Evolutionary conservation across 2,113 vertebrate genomes (phyloP).

Genomic region (Zingel zingel): DNA sequence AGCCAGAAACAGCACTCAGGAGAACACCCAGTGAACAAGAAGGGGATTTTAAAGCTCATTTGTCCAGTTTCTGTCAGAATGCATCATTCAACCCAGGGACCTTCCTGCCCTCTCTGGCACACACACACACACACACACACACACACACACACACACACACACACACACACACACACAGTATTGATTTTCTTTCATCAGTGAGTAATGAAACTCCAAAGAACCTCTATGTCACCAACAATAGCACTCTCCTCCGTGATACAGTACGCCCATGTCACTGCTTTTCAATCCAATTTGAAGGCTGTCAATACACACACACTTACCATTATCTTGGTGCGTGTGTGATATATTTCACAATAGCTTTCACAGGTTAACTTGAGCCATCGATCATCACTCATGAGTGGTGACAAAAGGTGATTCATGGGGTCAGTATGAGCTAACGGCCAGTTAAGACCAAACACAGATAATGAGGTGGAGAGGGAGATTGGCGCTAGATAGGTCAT

Average conservation of each 20-base stretch:
- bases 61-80: conserved; percentile 50
- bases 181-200: conserved; percentile 56
- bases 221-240: conserved; percentile 39
- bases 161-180: conserved; percentile 25
- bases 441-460: conserved; percentile 28
- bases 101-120: conserved; percentile 22
- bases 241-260: not conserved
- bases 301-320: conserved; percentile 30
- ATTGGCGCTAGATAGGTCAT: conserved; percentile 7
- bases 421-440: conserved; percentile 39
- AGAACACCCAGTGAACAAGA: not conserved
- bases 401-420: conserved; percentile 50
- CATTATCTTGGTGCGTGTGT: conserved; percentile 43
- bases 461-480: conserved; percentile 8
- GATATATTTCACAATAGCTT: conserved; percentile 24
- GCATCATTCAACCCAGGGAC: conserved; percentile 52
- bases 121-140: conserved; percentile 28
- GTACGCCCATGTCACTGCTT: conserved; percentile 5
- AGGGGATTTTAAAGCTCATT: conserved; percentile 49
- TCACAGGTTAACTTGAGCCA: conserved; percentile 21
- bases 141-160: conserved; percentile 19
- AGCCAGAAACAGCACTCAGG: conserved; percentile 3
- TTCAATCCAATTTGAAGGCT: conserved; percentile 43
- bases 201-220: conserved; percentile 56
- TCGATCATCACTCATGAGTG: conserved; percentile 50